Conservation (phyloP, 2,113 vertebrate genomes). For the Eidolon helvum region DNA sequence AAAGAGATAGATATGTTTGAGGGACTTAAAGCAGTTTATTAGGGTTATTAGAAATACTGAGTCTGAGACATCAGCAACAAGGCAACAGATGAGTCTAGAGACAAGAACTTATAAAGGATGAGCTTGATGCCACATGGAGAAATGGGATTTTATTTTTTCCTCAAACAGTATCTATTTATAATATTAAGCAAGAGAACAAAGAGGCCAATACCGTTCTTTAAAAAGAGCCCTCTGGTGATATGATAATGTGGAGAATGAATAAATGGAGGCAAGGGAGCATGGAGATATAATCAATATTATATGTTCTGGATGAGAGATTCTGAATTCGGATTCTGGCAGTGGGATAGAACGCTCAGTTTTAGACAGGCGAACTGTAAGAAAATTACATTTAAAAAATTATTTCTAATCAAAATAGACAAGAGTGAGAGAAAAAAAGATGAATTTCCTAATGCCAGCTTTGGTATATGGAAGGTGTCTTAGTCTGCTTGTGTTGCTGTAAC, state of each 20-base stretch:
- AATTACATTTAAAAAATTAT: not conserved
- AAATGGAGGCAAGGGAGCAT: not conserved
- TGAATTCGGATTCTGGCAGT: not conserved
- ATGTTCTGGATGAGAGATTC: not conserved
- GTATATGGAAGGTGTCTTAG: not conserved
- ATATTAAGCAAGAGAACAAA: not conserved
- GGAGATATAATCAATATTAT: not conserved
- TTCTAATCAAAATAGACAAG: not conserved
- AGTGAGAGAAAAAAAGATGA: not conserved
- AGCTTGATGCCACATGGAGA: too few species aligned
- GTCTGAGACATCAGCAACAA: not conserved
- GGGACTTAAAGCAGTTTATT: not conserved
- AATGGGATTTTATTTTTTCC: not conserved
- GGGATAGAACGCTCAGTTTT: not conserved
- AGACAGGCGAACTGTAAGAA: not conserved
- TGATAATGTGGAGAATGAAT: not conserved
- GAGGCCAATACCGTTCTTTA: not conserved
- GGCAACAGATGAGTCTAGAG: not conserved
- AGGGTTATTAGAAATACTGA: not conserved
- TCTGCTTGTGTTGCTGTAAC: not conserved
- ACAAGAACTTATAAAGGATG: rapidly evolving
- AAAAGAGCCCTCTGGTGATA: not conserved
- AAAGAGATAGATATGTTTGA: not conserved
- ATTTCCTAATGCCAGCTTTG: not conserved
- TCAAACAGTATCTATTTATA: not conserved